These are phyloP conservation scores for Anadara kagoshimensis DNA, from an alignment of 1,140 invertebrate species.

Conservation along the genomic window DNA sequence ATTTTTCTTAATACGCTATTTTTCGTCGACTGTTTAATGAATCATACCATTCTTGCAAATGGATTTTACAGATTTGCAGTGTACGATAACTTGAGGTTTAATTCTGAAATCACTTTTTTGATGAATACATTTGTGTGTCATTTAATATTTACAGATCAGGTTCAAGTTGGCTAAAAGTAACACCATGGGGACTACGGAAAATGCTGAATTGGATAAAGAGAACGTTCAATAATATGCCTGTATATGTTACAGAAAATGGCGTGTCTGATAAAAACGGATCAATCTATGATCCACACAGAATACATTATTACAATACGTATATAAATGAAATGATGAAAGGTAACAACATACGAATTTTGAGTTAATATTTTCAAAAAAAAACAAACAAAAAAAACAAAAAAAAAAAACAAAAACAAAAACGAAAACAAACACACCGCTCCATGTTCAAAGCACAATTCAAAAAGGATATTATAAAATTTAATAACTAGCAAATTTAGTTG, in stretches of 20 bases:
- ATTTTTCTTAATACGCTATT: too few relatives aligned
- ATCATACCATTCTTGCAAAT: too few relatives aligned
- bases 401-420: too few relatives aligned
- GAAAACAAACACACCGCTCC: too few relatives aligned
- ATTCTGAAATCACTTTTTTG: background rate
- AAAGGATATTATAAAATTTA: too few relatives aligned
- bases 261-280: constrained; percentile 75
- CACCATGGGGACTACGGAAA: constrained; percentile 82
- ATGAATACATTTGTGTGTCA: background rate
- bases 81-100: too few relatives aligned
- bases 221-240: constrained; percentile 78
- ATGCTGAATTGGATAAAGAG: constrained; percentile 79
- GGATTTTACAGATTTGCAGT: too few relatives aligned
- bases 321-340: constrained; percentile 79
- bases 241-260: constrained; percentile 85
- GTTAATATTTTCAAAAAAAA: too few relatives aligned
- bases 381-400: too few relatives aligned
- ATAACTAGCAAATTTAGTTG: too few relatives aligned
- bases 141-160: constrained; percentile 50
- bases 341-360: constrained; percentile 35
- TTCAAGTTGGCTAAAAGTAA: constrained; percentile 66
- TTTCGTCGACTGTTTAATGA: too few relatives aligned
- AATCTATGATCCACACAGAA: constrained; percentile 76
- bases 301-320: constrained; percentile 77
- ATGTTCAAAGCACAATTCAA: too few relatives aligned